A percentile compares a stretch with the other conserved stretches of the same genome.
Evolutionary conservation across 2,888 invertebrate genomes (phyloP).

Genomic region (Eustalomyia histrio): DNA sequence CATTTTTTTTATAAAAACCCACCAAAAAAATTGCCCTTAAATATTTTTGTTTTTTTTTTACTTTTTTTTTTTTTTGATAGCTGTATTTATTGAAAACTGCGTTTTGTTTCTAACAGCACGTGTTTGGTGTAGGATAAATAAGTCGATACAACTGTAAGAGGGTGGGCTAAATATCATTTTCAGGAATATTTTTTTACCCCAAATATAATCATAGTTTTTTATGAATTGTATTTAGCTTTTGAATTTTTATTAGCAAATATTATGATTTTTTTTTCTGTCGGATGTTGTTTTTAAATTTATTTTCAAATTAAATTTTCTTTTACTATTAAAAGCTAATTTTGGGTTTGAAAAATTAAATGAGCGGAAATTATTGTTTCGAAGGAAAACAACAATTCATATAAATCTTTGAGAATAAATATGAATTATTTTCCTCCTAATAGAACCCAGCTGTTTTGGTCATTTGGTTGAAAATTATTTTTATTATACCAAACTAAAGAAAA

Average conservation of each 20-base stretch:
- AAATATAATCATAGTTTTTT: constrained; percentile 48
- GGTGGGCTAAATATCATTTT: constrained; percentile 53
- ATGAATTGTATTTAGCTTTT: constrained; percentile 45
- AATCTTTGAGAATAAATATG: constrained; percentile 41
- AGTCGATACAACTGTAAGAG: constrained; percentile 14
- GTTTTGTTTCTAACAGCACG: constrained; percentile 54
- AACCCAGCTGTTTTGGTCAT: constrained; percentile 44
- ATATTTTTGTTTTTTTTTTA: constrained; percentile 14
- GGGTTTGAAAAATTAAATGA: constrained; percentile 26
- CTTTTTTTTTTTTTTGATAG: constrained; percentile 9
- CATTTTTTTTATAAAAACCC: constrained; percentile 32
- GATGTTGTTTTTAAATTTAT: constrained; percentile 35
- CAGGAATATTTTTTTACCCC: constrained; percentile 49
- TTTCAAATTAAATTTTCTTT: constrained; percentile 33
- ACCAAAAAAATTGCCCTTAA: constrained; percentile 12
- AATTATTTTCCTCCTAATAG: constrained; percentile 23
- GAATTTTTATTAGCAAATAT: constrained; percentile 55
- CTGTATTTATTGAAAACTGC: constrained; percentile 41
- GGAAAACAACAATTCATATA: too few species aligned
- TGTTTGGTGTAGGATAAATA: constrained; percentile 49
- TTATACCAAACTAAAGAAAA: constrained; percentile 49
- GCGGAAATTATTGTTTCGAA: constrained; percentile 46
- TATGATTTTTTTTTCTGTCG: constrained; percentile 23
- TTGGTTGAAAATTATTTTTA: constrained; percentile 44
- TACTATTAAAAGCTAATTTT: constrained; percentile 54